These are phyloP conservation scores for Drosophila neutralis DNA, from an alignment of 2,888 invertebrate genomes.

Conservation along the genomic window DNA sequence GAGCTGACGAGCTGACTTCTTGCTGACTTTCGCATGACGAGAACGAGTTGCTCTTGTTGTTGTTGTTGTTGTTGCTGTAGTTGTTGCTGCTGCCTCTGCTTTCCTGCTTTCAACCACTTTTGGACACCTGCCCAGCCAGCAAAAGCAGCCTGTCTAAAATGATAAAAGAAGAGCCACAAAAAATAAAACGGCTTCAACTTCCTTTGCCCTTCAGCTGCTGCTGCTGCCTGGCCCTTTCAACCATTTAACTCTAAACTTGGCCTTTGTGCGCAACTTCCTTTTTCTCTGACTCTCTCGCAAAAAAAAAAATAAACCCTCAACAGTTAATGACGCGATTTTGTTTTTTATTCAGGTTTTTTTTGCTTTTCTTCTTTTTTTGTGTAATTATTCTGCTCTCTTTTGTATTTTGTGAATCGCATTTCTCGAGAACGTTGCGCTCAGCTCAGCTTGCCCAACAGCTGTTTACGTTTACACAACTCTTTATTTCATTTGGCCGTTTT, in stretches of 20 bases:
- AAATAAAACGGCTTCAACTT: conserved; percentile 2
- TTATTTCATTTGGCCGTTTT: conserved; percentile 48
- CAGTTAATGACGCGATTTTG: conserved; percentile 59
- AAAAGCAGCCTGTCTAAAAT: conserved; percentile 21
- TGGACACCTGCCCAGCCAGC: conserved; percentile 51
- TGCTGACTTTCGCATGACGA: conserved; percentile 70
- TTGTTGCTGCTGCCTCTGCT: conserved; percentile 12
- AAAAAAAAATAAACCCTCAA: conserved; percentile 14
- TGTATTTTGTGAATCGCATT: conserved; percentile 40
- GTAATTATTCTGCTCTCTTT: conserved; percentile 14
- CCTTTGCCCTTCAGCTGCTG: conserved; percentile 6
- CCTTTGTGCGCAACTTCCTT: conserved; percentile 45
- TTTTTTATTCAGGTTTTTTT: conserved; percentile 30
- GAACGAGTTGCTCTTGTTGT: conserved; percentile 56
- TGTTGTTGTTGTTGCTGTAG: neutral
- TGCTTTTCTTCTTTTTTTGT: conserved; percentile 10
- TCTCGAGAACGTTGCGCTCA: conserved; percentile 37
- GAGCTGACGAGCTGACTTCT: conserved; percentile 32
- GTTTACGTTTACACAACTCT: conserved; percentile 69
- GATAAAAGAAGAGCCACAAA: neutral
- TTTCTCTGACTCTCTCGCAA: neutral
- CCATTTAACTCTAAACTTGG: conserved; percentile 25
- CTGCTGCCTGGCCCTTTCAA: neutral
- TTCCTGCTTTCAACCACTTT: conserved; percentile 47
- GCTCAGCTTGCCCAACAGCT: conserved; percentile 56